These are phyloP conservation scores for Athetis lepigone DNA, from an alignment of 2,888 invertebrate genomes.

Conservation along the genomic window DNA sequence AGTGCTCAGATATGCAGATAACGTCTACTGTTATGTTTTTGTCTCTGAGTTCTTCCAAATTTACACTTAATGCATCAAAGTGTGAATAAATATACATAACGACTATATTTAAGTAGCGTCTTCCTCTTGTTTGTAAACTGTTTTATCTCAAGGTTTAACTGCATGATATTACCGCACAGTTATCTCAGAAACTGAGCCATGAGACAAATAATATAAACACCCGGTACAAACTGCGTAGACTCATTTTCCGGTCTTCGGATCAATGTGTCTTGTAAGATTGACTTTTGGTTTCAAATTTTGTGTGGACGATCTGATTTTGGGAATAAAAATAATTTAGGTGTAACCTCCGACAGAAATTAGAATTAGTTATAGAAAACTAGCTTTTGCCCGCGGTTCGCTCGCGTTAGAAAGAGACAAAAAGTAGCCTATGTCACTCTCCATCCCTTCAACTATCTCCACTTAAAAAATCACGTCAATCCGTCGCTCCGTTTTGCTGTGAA, in stretches of 20 bases:
- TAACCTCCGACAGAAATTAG: too few relatives aligned
- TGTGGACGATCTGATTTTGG: neutral
- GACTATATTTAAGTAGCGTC: constrained; percentile 33
- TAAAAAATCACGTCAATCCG: too few relatives aligned
- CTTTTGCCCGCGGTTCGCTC: too few relatives aligned
- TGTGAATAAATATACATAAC: constrained; percentile 17
- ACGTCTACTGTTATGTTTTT: too few relatives aligned
- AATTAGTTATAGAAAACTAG: too few relatives aligned
- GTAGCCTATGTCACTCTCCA: too few relatives aligned
- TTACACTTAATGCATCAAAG: neutral
- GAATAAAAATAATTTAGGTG: neutral
- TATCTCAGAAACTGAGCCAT: constrained; percentile 47
- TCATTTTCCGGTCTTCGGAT: constrained; percentile 17
- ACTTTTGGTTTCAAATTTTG: neutral
- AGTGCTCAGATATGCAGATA: too few relatives aligned
- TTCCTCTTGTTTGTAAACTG: constrained; percentile 59
- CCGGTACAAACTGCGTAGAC: constrained; percentile 3
- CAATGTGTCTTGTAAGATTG: neutral
- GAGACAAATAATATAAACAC: constrained; percentile 31
- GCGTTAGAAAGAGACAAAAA: too few relatives aligned
- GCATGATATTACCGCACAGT: constrained; percentile 52
- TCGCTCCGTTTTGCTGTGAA: too few relatives aligned
- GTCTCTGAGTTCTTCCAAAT: neutral
- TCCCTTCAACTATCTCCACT: too few relatives aligned
- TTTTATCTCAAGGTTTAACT: constrained; percentile 54